These are phyloP conservation scores for Microcaecilia unicolor DNA, from an alignment of 2,797 vertebrate species.

Conservation along the genomic window DNA sequence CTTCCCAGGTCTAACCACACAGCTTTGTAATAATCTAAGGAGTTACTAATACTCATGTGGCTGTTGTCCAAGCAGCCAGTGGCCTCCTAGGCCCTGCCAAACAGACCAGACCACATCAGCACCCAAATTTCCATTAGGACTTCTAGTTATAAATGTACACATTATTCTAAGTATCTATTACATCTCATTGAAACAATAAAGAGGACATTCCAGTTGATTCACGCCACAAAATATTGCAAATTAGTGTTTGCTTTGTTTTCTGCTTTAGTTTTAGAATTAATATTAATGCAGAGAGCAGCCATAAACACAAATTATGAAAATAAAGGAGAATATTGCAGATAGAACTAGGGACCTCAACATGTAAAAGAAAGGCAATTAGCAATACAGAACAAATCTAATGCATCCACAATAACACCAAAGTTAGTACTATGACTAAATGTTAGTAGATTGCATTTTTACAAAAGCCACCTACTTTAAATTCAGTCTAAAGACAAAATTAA, in stretches of 20 bases:
- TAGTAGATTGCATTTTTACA: conserved; percentile 70
- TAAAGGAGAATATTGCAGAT: conserved; percentile 34
- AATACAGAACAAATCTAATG: conserved; percentile 55
- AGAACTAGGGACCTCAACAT: conserved; percentile 10
- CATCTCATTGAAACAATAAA: conserved; percentile 12
- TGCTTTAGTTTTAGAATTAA: conserved; percentile 45
- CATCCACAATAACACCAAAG: conserved; percentile 46
- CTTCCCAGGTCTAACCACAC: no score
- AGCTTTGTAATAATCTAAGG: no score
- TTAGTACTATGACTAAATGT: conserved; percentile 66
- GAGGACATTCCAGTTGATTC: conserved; percentile 41
- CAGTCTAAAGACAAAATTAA: conserved; percentile 74
- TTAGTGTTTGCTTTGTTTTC: conserved; percentile 44
- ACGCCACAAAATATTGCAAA: conserved; percentile 39
- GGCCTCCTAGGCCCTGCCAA: no score
- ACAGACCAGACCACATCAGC: no score
- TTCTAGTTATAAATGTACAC: no score
- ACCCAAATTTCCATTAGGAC: no score
- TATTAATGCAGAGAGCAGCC: conserved; percentile 55
- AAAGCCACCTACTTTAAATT: conserved; percentile 52
- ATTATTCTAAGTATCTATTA: conserved; percentile 22
- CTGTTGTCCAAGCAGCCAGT: no score
- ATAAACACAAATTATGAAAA: conserved; percentile 54
- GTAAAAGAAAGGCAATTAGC: conserved; percentile 38
- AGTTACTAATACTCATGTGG: no score